phyloP scores from a whole-genome alignment of 2,113 vertebrate genomes.

The Neogale vison region DNA sequence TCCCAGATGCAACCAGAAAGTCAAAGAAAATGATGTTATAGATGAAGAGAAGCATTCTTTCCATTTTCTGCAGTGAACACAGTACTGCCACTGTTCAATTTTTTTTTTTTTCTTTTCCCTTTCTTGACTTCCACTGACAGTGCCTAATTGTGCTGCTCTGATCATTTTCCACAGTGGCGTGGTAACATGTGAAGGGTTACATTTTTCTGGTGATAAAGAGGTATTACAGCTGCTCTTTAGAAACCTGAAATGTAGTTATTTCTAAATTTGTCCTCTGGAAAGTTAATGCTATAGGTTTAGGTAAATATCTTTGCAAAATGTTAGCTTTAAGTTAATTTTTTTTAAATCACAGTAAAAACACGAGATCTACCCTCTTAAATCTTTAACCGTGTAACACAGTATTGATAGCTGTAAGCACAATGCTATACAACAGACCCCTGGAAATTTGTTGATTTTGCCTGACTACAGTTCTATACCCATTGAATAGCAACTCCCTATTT shows the following conservation, averaged over 20 bases:
- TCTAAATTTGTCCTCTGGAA: neutral
- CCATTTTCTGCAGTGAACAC: conserved; percentile 44
- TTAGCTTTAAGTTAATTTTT: neutral
- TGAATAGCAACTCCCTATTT: no score
- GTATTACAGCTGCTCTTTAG: conserved; percentile 38
- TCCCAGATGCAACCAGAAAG: conserved; percentile 50
- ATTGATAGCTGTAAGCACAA: neutral
- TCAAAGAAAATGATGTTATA: conserved; percentile 49
- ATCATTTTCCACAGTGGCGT: conserved; percentile 30
- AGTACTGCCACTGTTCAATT: conserved; percentile 40
- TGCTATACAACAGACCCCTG: neutral
- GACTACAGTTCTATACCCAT: neutral
- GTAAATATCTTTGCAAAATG: neutral
- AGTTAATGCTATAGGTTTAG: neutral
- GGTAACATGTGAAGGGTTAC: neutral
- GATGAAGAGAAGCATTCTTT: conserved; percentile 41
- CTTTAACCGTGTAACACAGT: neutral
- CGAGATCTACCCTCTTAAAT: neutral
- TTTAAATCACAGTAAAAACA: neutral
- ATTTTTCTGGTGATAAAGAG: conserved; percentile 27
- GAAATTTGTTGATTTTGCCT: neutral
- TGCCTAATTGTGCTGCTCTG: conserved; percentile 46
- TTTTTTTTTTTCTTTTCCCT: neutral
- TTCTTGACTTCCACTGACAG: conserved; percentile 48
- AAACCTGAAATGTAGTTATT: conserved; percentile 43